Evolutionary conservation across 2,113 vertebrate species (phyloP), one percentile per base, ranked within the genome.

Genomic region (Anguilla japonica): DNA sequence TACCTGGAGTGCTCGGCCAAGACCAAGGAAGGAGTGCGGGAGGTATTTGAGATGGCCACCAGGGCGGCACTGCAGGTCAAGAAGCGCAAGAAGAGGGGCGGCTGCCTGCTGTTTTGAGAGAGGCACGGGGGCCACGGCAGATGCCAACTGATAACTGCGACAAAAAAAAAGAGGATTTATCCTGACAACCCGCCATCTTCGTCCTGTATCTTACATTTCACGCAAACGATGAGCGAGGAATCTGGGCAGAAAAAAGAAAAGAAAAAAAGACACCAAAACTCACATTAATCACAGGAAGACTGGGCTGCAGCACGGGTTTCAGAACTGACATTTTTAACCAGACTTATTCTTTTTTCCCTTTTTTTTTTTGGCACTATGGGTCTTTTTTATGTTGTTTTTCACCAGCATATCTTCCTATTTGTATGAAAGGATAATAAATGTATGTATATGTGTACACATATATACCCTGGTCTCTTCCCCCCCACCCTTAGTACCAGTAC

Each of bases 1-100:
- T 99, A 98, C 94, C 93, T 99, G 0, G 98, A 99, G 93, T 99
- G 98, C 91, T 99, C 98, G 0, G 98, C 98, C 94, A 99, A 99
- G 94, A 99, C 98, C 9, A 99, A 99, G 93, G 98, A 99, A 0
- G 98, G 98, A 0, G 98, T 99, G 90, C 95, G 98, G 91, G 98
- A 99, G 86, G 98, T 99, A 43, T 99, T 99, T 0, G 98, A 99
- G 95, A 98, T 99, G 98, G 98, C 98, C 91, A 99, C 98, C 0
- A 95, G 98, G 0, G 98, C 98, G 0, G 98, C 98, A 0, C 95
- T 99, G 91, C 98, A 99, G 94, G 98, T 98, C 60, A 96, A 97
- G n/a, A 99, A 98, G 93, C 96, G 95, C 92, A 98, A 96, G 94
- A 97, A 95, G 94, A 96, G 95, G 92, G 83, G 93, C 3, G 96